Base-by-base conservation (phyloP, 2,888 invertebrate genomes). In the Strigamia maritima region DNA sequence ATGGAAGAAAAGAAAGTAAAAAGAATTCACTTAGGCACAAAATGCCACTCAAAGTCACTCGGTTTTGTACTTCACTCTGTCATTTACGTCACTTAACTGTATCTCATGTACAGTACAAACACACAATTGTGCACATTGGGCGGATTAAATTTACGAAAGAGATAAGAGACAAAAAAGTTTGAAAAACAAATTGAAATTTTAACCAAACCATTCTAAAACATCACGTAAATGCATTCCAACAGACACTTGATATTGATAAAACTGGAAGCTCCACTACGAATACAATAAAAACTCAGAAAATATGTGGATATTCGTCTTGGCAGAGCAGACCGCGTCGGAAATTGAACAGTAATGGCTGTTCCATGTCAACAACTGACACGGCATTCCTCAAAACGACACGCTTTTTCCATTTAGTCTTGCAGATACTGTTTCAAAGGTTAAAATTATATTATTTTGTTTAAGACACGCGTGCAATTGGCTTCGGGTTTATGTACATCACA, bases 21-120 rank as follows among this genome's bases (percentile, higher is more conserved):
- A 60, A 60, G 22, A 60, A 60, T 60, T 60, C 60, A 60, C 60
- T 60, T 60, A 60, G 22, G 60, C 60, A 19, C 60, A 60, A 60
- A 60, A 24, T 60, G 60, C 60, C 60, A 60, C 60, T 60, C 60
- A 60, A 24, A 8, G n/a, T 24, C 60, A 19, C 60, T 60, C 60
- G n/a, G 60, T 24, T 19, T 60, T 60, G n/a, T 19, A 6, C 60
- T 24, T 19, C 24, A 24, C 24, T 19, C 24, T 60, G 60, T 60
- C 60, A 60, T 60, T 60, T 60, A 60, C 24, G 60, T 60, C 60
- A 60, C 24, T 60, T 60, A 60, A 60, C 16, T 60, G 16, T 24
- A 60, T 16, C 60, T 10, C 60, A 10, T 24, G 60, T 60, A 60
- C 22, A 60, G 60, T 60, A 60, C 22, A 60, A 10, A 60, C 60